These are phyloP conservation scores for Tenthredo amoena DNA, from an alignment of 2,888 invertebrate genomes.

Conservation along the genomic window DNA sequence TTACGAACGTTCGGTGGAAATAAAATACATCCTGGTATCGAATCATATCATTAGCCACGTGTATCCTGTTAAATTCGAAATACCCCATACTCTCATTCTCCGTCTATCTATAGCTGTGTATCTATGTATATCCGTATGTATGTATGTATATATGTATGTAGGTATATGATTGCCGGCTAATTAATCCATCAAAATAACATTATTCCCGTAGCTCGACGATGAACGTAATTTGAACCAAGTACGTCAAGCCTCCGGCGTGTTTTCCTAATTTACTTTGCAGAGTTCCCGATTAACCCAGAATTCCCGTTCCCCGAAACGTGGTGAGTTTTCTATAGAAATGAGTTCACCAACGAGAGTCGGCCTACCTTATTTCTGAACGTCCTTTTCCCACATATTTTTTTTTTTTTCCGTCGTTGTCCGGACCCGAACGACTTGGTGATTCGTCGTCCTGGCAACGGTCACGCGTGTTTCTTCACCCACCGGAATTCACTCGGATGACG, in stretches of 20 bases:
- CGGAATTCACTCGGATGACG: conserved; percentile 39
- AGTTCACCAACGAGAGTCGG: neutral
- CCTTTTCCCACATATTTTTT: conserved; percentile 36
- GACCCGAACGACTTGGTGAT: conserved; percentile 38
- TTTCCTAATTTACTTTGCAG: conserved; percentile 44
- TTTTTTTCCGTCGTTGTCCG: conserved; percentile 31
- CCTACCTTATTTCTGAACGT: neutral
- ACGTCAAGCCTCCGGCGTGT: conserved; percentile 11
- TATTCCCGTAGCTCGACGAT: conserved; percentile 12
- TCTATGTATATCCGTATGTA: neutral
- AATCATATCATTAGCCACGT: conserved; percentile 41
- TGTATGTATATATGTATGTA: neutral
- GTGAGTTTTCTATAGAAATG: conserved; percentile 27
- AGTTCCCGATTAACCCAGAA: conserved; percentile 26
- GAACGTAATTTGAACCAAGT: conserved; percentile 34
- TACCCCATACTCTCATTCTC: neutral
- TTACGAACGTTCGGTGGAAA: conserved; percentile 16
- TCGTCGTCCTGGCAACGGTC: conserved; percentile 47
- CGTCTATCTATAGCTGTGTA: neutral
- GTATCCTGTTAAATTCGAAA: conserved; percentile 26
- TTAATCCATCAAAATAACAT: conserved; percentile 40
- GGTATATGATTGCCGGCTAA: conserved; percentile 33
- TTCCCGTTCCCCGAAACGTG: neutral
- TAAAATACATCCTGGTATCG: neutral
- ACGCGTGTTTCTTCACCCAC: conserved; percentile 31